Evolutionary conservation across 2,113 vertebrate genomes (phyloP).

Genomic region (Ceuthmochares aereus): DNA sequence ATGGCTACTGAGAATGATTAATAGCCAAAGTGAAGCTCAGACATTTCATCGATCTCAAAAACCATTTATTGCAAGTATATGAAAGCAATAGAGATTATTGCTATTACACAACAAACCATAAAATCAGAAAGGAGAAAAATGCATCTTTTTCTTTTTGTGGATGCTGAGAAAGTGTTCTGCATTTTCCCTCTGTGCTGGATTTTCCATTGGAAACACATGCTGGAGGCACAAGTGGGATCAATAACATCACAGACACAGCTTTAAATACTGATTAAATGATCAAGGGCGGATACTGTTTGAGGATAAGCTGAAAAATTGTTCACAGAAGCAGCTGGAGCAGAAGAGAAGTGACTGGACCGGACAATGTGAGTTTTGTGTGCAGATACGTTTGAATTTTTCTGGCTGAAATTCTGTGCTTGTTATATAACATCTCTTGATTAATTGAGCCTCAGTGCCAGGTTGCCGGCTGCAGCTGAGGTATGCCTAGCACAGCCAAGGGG

Average conservation of each 20-base stretch:
- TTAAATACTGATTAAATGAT: constrained; percentile 68
- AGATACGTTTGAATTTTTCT: neutral
- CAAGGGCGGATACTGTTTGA: constrained; percentile 32
- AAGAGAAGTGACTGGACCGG: constrained; percentile 12
- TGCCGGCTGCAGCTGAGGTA: neutral
- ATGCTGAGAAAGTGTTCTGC: neutral
- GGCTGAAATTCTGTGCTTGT: constrained; percentile 11
- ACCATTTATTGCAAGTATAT: constrained; percentile 49
- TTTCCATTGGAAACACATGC: constrained; percentile 5
- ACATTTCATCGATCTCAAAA: constrained; percentile 49
- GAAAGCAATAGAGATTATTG: constrained; percentile 48
- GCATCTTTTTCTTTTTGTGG: neutral
- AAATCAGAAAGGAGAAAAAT: constrained; percentile 46
- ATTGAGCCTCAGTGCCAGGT: constrained; percentile 7
- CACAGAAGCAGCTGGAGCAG: constrained; percentile 16
- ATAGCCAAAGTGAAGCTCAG: constrained; percentile 41
- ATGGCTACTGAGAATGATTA: constrained; percentile 63
- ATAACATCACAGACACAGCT: constrained; percentile 34
- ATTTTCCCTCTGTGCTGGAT: neutral
- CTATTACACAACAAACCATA: constrained; percentile 56
- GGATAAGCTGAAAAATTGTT: constrained; percentile 33
- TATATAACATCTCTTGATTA: constrained; percentile 36
- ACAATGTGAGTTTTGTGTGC: constrained; percentile 30
- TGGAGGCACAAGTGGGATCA: constrained; percentile 35
- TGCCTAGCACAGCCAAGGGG: neutral